Evolutionary conservation across 2,113 vertebrate genomes (phyloP), one percentile per base, ranked within the genome.

Genomic region (Microtus pennsylvanicus): DNA sequence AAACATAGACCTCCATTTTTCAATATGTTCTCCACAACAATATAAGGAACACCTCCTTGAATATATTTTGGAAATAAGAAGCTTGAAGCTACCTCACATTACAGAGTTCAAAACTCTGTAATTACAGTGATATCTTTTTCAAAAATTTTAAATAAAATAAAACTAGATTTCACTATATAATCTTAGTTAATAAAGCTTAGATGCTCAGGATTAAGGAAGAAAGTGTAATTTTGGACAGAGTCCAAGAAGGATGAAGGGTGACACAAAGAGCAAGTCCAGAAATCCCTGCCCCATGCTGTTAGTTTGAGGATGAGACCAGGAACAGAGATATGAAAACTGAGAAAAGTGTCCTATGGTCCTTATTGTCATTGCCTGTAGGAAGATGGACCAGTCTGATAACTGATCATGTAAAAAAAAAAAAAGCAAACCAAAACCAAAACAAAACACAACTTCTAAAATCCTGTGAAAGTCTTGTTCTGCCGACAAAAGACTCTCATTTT

Each of bases 181-280:
- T 33, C 75, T 69, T 92, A 7, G 16, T 80, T 9, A 65, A 42
- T 65, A 91, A 81, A 74, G 0, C n/a, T 52, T 93, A 52, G 61
- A 42, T 47, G 47, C 8, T 14, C 30, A 80, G 19, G 4, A 42
- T 89, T 82, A 72, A 90, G 90, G 2, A 87, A 55, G 5, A 91
- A 78, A 0, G 55, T 1, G 12, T 58, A 61, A 82, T 52, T 52
- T 92, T 22, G 21, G 55, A 89, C 10, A 78, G 24, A 17, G 5
- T 35, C 0, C 2, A 21, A 50, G 2, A 67, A 8, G 8, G 5
- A 58, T 52, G n/a, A 26, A 47, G 11, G 2, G 9, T 26, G 12
- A 38, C 35, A 61, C 21, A 12, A 35, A 17, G 50, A 67, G 88
- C 21, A 93, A 76, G 12, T 7, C 87, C 33, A 50, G 33, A 96